Percentiles rank a stretch among this genome's conserved stretches.
Evolutionary conservation across 2,797 vertebrate genomes (phyloP).

Genomic region (Acanthurus leucopareius): DNA sequence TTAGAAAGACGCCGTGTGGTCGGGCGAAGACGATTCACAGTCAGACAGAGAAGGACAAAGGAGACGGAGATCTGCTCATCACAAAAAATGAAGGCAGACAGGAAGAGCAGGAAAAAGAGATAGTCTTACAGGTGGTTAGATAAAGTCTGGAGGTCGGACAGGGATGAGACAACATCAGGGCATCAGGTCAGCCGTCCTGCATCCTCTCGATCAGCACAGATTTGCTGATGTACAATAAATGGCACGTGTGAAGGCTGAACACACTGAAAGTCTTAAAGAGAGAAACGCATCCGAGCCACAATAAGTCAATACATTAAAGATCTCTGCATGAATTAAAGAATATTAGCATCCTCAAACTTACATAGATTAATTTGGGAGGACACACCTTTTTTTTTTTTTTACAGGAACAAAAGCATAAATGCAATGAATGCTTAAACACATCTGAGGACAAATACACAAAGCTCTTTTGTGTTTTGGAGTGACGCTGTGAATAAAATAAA

Average conservation of each 20-base stretch:
- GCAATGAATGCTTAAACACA: background rate
- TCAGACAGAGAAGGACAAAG: background rate
- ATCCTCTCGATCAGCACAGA: conserved; percentile 48
- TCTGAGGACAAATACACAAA: conserved; percentile 11
- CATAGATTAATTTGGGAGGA: background rate
- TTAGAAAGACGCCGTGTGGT: conserved; percentile 22
- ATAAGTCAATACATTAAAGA: conserved; percentile 1
- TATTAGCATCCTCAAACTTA: background rate
- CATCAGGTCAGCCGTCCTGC: conserved; percentile 29
- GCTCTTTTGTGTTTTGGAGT: background rate
- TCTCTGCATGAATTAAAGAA: background rate
- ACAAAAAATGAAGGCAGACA: conserved; percentile 10
- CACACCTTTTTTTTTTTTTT: background rate
- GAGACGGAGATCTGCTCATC: conserved; percentile 21
- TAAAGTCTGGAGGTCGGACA: conserved; percentile 34
- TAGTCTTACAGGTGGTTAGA: conserved; percentile 43
- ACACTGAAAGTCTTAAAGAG: background rate
- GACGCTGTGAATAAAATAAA: conserved; percentile 1
- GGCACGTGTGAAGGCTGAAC: conserved; percentile 2
- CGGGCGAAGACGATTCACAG: background rate
- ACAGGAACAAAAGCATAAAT: background rate
- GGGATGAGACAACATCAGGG: conserved; percentile 41
- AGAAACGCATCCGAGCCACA: background rate
- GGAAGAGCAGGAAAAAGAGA: conserved; percentile 26
- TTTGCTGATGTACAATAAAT: conserved; percentile 20